phyloP scores from a whole-genome alignment of 2,113 vertebrate species.

The Microcebus jonahi region DNA sequence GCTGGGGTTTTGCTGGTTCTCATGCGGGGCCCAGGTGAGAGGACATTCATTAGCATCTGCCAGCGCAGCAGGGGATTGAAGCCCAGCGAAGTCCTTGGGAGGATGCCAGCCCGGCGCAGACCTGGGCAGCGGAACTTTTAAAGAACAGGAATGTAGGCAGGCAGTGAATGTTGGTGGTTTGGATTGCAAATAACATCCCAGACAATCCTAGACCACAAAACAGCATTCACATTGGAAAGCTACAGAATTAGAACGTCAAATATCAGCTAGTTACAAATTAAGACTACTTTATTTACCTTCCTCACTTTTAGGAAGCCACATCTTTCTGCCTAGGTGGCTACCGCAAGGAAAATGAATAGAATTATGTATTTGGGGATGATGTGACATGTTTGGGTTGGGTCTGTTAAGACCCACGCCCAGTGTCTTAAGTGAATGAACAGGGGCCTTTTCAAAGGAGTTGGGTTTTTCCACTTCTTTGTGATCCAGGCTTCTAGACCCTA shows the following conservation, averaged over 20 bases:
- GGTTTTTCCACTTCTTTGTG: slow-evolving; percentile 58
- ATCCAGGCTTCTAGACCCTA: slow-evolving; percentile 43
- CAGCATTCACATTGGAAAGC: slow-evolving; percentile 40
- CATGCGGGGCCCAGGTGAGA: neutral
- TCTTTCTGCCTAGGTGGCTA: neutral
- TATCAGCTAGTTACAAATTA: slow-evolving; percentile 67
- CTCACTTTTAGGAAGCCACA: neutral
- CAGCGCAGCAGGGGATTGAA: neutral
- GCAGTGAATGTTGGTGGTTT: neutral
- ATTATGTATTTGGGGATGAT: neutral
- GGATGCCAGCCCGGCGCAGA: neutral
- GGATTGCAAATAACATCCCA: slow-evolving; percentile 59
- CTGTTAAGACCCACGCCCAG: slow-evolving; percentile 26
- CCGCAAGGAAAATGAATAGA: neutral
- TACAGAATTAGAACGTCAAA: slow-evolving; percentile 73
- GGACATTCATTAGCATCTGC: too few relatives aligned
- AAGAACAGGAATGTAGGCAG: neutral
- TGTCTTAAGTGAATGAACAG: slow-evolving; percentile 61
- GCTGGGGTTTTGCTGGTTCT: neutral
- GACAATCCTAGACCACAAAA: neutral
- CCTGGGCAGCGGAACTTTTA: neutral
- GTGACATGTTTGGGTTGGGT: slow-evolving; percentile 53
- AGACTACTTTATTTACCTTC: slow-evolving; percentile 68
- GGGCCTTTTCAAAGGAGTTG: slow-evolving; percentile 38
- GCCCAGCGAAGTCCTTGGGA: neutral